Conservation (phyloP, 2,888 invertebrate genomes). For the Callyntrura sp. region DNA sequence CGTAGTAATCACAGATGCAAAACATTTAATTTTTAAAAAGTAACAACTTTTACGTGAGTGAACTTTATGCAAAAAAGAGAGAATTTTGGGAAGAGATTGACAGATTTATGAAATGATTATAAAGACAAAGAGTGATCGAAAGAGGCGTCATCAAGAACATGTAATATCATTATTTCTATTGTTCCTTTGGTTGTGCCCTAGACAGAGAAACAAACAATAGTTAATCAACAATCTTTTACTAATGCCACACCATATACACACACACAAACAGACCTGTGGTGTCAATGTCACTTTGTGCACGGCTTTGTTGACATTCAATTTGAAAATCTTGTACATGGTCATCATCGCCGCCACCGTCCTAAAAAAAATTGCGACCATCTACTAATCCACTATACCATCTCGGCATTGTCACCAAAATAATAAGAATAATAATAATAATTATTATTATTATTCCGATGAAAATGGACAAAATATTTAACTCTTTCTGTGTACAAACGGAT, state of each 20-base stretch:
- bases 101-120: conserved; percentile 6
- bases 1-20: too few relatives aligned
- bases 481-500: conserved; percentile 20
- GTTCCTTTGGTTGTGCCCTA: neutral
- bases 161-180: neutral
- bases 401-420: neutral
- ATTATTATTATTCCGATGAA: neutral
- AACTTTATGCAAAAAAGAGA: conserved; percentile 10
- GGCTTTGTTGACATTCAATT: conserved; percentile 58
- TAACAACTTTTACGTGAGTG: too few relatives aligned
- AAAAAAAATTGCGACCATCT: neutral
- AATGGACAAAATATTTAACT: conserved; percentile 31
- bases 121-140: conserved; percentile 50
- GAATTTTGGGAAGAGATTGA: too few relatives aligned
- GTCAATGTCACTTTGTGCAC: conserved; percentile 59
- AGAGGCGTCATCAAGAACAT: neutral
- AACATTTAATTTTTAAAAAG: too few relatives aligned
- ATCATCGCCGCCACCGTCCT: neutral
- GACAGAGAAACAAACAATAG: conserved; percentile 28
- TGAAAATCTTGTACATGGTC: conserved; percentile 62
- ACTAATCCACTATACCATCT: conserved; percentile 30
- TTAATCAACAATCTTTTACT: neutral
- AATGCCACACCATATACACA: neutral
- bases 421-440: too few relatives aligned
- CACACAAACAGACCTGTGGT: conserved; percentile 4